Percentiles rank a stretch among this genome's conserved stretches.
Evolutionary conservation across 2,113 vertebrate species (phyloP).

Genomic region (Mesoclemmys tuberculata): DNA sequence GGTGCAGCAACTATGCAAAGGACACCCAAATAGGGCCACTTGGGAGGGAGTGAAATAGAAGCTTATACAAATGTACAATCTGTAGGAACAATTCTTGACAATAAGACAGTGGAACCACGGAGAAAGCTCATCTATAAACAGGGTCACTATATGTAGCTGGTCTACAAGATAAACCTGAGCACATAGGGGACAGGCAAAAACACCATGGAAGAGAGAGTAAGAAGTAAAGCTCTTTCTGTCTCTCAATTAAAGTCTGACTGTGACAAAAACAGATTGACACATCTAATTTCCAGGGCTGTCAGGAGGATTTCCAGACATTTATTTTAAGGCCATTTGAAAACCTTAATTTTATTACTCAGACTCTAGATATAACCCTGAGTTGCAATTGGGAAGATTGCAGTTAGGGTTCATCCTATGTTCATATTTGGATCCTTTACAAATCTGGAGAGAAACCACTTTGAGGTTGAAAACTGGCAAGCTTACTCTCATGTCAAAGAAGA

Average conservation of each 20-base stretch:
- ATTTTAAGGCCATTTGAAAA: not conserved
- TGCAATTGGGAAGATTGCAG: not conserved
- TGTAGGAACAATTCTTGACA: not conserved
- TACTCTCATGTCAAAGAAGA: not conserved
- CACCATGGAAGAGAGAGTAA: not conserved
- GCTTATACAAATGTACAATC: not conserved
- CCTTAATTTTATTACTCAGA: not conserved
- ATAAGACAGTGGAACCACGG: not conserved
- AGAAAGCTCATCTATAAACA: not conserved
- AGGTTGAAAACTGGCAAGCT: not conserved
- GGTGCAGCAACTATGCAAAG: too few species aligned
- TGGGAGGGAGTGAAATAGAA: not conserved
- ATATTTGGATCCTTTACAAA: not conserved
- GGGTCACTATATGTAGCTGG: not conserved
- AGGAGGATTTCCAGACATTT: not conserved
- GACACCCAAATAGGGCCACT: not conserved
- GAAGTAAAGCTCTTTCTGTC: not conserved
- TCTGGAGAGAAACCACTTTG: not conserved
- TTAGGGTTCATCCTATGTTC: not conserved
- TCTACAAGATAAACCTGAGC: not conserved
- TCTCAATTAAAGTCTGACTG: not conserved
- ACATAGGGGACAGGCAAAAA: not conserved
- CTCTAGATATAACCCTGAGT: not conserved
- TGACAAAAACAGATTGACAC: not conserved
- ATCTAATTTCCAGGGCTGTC: not conserved